phyloP scores from a whole-genome alignment of 2,113 vertebrate genomes.

The Colius striatus region DNA sequence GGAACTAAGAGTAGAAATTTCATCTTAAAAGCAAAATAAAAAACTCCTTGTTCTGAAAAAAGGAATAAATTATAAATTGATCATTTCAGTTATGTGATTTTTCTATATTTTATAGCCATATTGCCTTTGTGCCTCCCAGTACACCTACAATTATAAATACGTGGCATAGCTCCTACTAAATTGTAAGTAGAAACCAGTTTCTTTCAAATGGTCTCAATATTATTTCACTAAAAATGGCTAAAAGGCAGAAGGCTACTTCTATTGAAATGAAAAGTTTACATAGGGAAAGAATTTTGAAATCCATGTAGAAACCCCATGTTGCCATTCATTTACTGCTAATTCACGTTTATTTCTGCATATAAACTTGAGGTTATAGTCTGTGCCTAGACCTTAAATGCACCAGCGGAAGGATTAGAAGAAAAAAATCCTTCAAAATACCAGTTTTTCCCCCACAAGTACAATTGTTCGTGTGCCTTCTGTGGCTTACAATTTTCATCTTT shows the following conservation, averaged over 20 bases:
- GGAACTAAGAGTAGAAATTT: constrained; percentile 60
- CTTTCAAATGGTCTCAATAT: constrained; percentile 23
- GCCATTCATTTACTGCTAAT: constrained; percentile 70
- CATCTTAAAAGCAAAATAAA: constrained; percentile 26
- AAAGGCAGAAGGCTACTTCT: constrained; percentile 67
- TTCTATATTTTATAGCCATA: constrained; percentile 56
- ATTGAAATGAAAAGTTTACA: constrained; percentile 64
- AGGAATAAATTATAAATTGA: constrained; percentile 11
- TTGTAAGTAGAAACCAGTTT: constrained; percentile 4
- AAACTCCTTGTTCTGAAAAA: constrained; percentile 51
- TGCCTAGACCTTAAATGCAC: constrained; percentile 89
- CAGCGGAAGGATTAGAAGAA: constrained; percentile 83
- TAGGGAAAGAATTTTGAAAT: constrained; percentile 60
- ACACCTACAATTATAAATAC: constrained; percentile 43
- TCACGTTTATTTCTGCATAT: constrained; percentile 80
- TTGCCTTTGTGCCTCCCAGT: constrained; percentile 71
- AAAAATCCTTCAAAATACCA: constrained; percentile 83
- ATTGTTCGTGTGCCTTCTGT: constrained; percentile 87
- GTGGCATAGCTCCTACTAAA: constrained; percentile 41
- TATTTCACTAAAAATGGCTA: constrained; percentile 51
- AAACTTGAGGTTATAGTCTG: constrained; percentile 83
- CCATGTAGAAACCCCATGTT: constrained; percentile 60
- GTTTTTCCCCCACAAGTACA: constrained; percentile 81
- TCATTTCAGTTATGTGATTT: constrained; percentile 29
- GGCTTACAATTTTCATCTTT: constrained; percentile 83